These are phyloP conservation scores for Pionites leucogaster DNA, from an alignment of 2,113 vertebrate genomes.

Conservation along the genomic window DNA sequence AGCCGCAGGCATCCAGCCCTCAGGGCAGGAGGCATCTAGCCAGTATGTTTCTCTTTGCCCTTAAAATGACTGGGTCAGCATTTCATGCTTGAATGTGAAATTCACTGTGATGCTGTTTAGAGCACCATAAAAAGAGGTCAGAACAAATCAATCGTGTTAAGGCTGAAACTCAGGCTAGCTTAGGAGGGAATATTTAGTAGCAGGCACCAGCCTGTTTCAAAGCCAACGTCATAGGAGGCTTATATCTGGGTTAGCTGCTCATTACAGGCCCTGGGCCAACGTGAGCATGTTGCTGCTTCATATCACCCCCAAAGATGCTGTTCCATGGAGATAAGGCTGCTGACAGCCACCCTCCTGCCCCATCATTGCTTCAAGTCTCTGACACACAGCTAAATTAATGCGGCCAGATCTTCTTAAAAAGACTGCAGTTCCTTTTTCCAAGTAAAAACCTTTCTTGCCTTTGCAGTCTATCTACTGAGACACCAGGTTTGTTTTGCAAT, in stretches of 20 bases:
- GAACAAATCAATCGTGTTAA: constrained; percentile 64
- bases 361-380: background rate
- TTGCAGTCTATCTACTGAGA: background rate
- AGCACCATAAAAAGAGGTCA: constrained; percentile 70
- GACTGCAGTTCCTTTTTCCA: background rate
- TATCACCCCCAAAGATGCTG: background rate
- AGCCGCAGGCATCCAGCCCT: constrained; percentile 36
- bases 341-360: background rate
- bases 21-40: constrained; percentile 30
- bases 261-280: constrained; percentile 33
- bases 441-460: background rate
- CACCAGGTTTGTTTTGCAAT: background rate
- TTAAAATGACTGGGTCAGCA: constrained; percentile 67
- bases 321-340: background rate
- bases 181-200: constrained; percentile 62
- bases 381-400: background rate
- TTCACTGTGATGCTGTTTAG: constrained; percentile 66
- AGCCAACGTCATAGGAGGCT: constrained; percentile 1
- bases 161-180: constrained; percentile 57
- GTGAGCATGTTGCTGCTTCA: background rate
- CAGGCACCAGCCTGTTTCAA: constrained; percentile 54
- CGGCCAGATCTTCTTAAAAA: background rate
- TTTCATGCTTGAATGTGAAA: constrained; percentile 67
- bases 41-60: constrained; percentile 53
- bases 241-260: constrained; percentile 42